Evolutionary conservation across 2,113 vertebrate genomes (phyloP).

Genomic region (Malurus cyaneus): DNA sequence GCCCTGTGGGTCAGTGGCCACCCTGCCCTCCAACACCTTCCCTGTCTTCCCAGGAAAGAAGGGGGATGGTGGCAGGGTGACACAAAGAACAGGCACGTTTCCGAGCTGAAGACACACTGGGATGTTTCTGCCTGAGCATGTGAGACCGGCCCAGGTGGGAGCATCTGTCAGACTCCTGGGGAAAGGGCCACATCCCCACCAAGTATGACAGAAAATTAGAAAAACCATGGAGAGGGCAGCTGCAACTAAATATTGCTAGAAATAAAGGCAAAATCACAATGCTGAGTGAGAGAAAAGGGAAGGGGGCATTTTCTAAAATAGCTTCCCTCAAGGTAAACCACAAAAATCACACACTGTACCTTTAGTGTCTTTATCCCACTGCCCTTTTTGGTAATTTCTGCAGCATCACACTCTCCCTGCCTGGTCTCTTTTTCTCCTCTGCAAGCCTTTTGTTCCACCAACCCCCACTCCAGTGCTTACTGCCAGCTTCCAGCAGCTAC

Average conservation of each 20-base stretch:
- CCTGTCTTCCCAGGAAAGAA: background rate
- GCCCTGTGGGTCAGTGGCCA: background rate
- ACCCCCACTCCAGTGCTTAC: background rate
- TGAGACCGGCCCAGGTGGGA: background rate
- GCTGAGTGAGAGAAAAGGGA: background rate
- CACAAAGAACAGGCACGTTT: fast-evolving
- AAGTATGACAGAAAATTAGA: background rate
- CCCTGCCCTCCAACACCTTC: background rate
- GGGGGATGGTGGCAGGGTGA: background rate
- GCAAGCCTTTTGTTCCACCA: constrained; percentile 2
- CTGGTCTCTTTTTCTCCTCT: background rate
- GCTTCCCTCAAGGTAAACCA: background rate
- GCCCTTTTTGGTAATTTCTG: background rate
- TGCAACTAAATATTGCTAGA: background rate
- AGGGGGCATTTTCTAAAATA: background rate
- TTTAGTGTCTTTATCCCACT: background rate
- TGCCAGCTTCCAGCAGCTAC: background rate
- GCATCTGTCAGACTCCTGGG: background rate
- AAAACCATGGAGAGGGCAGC: background rate
- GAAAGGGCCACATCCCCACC: background rate
- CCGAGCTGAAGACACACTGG: fast-evolving
- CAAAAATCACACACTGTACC: background rate
- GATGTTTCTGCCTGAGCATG: background rate
- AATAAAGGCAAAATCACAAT: background rate
- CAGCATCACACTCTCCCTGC: background rate